Percentiles rank a stretch among this genome's conserved stretches.
These are phyloP conservation scores for Channa argus DNA, from an alignment of 2,113 vertebrate genomes.

Conservation along the genomic window DNA sequence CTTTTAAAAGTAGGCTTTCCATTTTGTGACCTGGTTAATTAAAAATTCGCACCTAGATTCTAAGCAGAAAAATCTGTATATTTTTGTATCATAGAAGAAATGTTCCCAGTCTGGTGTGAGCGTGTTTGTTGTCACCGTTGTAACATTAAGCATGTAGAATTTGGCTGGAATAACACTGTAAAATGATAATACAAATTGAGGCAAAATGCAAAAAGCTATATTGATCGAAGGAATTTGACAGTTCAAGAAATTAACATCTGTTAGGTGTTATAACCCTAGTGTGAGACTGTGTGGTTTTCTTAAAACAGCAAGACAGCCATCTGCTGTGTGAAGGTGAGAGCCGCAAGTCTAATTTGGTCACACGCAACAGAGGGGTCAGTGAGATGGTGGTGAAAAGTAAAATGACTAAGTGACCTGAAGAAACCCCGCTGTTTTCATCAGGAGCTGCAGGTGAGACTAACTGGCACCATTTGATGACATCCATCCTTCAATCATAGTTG, in stretches of 20 bases:
- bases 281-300: conserved; percentile 18
- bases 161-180: too few species aligned
- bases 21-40: too few species aligned
- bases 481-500: conserved; percentile 23
- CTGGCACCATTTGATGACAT: conserved; percentile 12
- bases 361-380: conserved; percentile 27
- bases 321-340: conserved; percentile 39
- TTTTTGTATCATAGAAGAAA: too few species aligned
- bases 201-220: background rate
- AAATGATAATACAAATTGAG: background rate
- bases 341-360: conserved; percentile 53
- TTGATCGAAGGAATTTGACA: background rate
- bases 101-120: too few species aligned
- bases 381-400: background rate
- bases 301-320: conserved; percentile 3
- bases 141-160: too few species aligned
- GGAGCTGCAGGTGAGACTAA: background rate
- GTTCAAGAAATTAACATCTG: background rate
- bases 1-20: too few species aligned
- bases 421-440: background rate
- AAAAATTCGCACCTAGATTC: too few species aligned
- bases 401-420: conserved; percentile 15
- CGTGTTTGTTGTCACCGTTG: too few species aligned
- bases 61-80: too few species aligned
- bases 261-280: background rate